These are phyloP conservation scores for Rhynchonycteris naso DNA, from an alignment of 2,797 vertebrate genomes.

Conservation along the genomic window DNA sequence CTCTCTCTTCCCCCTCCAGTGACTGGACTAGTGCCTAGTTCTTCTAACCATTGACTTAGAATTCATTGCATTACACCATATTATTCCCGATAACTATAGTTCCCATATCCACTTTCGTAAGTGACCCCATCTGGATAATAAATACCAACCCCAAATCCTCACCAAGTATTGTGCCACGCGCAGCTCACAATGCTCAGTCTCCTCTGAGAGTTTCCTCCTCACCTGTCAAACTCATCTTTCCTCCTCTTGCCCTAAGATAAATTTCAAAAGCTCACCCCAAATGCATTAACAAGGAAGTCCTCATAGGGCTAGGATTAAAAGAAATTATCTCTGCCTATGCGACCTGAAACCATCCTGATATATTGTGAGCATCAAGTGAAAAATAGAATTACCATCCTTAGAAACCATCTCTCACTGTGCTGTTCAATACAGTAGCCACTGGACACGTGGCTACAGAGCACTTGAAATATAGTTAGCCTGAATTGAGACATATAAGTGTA, in stretches of 20 bases:
- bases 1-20: background rate
- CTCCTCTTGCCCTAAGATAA: background rate
- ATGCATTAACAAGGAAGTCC: background rate
- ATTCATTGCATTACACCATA: background rate
- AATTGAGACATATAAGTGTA: background rate
- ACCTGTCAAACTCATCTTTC: background rate
- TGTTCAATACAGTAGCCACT: background rate
- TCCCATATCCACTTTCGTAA: background rate
- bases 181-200: background rate
- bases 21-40: background rate
- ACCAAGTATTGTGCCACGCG: background rate
- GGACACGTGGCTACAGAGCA: background rate
- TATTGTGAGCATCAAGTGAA: background rate
- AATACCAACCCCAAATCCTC: background rate
- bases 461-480: background rate
- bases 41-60: background rate
- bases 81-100: background rate
- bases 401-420: background rate
- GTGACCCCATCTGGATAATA: slow-evolving; percentile 3
- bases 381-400: background rate
- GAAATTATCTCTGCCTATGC: background rate
- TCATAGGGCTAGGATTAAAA: background rate
- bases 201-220: background rate
- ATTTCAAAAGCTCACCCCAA: background rate
- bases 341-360: background rate